These are phyloP conservation scores for Dendropsophus ebraccatus DNA, from an alignment of 2,113 vertebrate genomes.

Conservation along the genomic window DNA sequence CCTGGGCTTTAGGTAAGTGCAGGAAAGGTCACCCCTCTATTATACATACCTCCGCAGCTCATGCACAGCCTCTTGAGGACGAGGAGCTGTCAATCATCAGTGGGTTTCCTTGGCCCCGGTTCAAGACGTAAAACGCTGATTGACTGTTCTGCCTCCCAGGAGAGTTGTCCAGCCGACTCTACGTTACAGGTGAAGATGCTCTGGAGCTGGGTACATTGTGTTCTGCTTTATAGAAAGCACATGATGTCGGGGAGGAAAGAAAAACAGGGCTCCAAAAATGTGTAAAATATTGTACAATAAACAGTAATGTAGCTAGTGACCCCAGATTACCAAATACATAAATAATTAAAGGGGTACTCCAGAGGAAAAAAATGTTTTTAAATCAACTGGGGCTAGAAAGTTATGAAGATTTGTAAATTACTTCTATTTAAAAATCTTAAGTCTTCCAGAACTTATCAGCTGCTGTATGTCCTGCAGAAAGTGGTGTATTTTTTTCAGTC, in stretches of 20 bases:
- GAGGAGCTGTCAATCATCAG: neutral
- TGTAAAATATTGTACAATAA: too few relatives aligned
- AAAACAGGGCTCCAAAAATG: neutral
- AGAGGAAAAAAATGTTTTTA: too few relatives aligned
- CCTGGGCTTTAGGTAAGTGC: neutral
- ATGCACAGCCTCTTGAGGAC: neutral
- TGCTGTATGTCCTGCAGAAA: too few relatives aligned
- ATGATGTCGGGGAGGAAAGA: neutral
- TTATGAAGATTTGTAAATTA: too few relatives aligned
- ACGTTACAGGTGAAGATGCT: neutral
- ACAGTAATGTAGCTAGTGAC: too few relatives aligned
- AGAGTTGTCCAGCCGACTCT: neutral
- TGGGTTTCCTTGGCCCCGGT: neutral
- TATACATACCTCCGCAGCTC: neutral
- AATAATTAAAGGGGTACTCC: too few relatives aligned
- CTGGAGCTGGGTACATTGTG: neutral
- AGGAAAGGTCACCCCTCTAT: constrained; percentile 17
- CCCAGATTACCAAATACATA: too few relatives aligned
- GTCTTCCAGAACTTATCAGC: too few relatives aligned
- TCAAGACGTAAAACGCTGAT: neutral
- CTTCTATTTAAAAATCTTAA: too few relatives aligned
- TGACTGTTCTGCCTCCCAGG: neutral
- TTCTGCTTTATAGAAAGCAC: neutral
- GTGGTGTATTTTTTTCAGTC: too few relatives aligned
- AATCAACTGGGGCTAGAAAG: too few relatives aligned